Evolutionary conservation across 2,113 vertebrate genomes (phyloP).

Genomic region (Prietella phreatophila): DNA sequence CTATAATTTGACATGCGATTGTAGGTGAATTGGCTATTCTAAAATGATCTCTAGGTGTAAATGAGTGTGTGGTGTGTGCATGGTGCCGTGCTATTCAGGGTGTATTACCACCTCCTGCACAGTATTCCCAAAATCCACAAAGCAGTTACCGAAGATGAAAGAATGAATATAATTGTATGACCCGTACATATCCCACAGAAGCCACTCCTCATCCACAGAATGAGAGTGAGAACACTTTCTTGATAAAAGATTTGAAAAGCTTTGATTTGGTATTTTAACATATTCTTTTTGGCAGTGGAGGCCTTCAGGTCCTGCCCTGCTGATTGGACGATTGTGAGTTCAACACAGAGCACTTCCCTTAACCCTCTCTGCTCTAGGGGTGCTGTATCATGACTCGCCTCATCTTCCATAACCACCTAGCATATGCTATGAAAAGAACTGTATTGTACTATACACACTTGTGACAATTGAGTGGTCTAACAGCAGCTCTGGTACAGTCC

Average conservation of each 20-base stretch:
- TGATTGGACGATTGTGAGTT: background rate
- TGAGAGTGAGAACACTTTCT: background rate
- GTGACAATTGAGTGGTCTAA: background rate
- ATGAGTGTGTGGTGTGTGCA: background rate
- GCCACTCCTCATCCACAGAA: background rate
- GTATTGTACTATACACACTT: background rate
- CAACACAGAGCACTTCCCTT: background rate
- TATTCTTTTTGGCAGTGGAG: too few relatives aligned
- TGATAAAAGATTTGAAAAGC: background rate
- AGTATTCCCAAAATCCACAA: background rate
- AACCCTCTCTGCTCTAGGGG: background rate
- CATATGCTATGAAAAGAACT: background rate
- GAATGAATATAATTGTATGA: background rate
- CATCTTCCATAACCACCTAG: background rate
- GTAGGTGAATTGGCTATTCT: conserved; percentile 12
- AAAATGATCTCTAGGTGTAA: background rate
- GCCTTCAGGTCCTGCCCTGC: background rate
- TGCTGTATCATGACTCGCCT: background rate
- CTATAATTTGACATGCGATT: background rate
- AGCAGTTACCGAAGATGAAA: background rate
- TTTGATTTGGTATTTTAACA: background rate
- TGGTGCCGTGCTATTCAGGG: background rate
- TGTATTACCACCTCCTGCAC: background rate
- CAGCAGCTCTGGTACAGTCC: background rate
- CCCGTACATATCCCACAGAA: background rate